Base-by-base conservation (phyloP, 2,888 invertebrate genomes). In the Leucoptera coffeella region DNA sequence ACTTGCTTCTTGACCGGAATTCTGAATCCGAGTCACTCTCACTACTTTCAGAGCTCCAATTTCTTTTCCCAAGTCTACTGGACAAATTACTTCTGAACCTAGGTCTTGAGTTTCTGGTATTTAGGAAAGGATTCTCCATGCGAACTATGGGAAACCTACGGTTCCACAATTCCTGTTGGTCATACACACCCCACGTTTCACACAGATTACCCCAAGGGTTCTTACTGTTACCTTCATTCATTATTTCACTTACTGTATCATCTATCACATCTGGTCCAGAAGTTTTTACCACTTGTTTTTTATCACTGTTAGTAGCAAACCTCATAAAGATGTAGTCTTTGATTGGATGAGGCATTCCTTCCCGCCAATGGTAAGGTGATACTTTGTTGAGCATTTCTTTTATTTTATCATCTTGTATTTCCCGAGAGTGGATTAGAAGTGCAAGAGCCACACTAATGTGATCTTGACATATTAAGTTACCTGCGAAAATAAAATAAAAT, bases 151-250 rank as follows among this genome's bases (percentile, higher is more conserved):
- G 42, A 27, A 51, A 46, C 47, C 47, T 64, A 32, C 47, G 43
- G 31, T 50, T 50, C 38, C 65, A 71, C 15, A 73, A 52, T 46
- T 76, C 75, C 40, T 80, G 77, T 29, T 75, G 61, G 38, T 80
- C 77, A 50, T 80, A 76, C 17, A 74, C 59, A 27, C 81, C 77
- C 85, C 85, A 85, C 30, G 75, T 76, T 41, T 74, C 73, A 24
- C 84, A 84, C 22, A 85, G 55, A 41, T 74, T 74, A 24, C 82
- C 82, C 85, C 85, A 85, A 6, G 85, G 85, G 54, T 85, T 85
- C 43, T 80, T 81, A 33, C 43, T 52, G 42, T 34, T 24, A 45
- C 41, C 33, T 53, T 47, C 40, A 49, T n/a, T 17, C 9, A 17
- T 7, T 7, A 17, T 17, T 17, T 17, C 42, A 31, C 33, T 42